A percentile compares a stretch with the other conserved stretches of the same genome.
These are phyloP conservation scores for Myotis yumanensis DNA, from an alignment of 2,113 vertebrate species.

Conservation along the genomic window DNA sequence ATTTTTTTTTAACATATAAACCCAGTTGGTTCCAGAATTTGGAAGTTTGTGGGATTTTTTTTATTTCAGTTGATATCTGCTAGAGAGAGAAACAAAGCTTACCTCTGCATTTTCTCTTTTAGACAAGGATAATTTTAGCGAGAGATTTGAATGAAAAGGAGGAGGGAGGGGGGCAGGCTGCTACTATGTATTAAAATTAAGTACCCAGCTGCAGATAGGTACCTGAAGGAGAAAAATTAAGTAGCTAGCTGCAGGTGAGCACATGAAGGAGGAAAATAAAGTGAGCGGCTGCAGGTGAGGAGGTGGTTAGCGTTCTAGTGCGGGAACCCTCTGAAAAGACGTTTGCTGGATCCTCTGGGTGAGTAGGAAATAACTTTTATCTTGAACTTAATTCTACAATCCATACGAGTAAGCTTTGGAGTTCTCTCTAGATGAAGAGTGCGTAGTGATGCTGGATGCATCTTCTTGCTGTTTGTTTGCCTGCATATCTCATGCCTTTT, in stretches of 20 bases:
- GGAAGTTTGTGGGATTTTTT: neutral
- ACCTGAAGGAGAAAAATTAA: neutral
- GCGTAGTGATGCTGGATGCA: neutral
- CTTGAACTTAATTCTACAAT: neutral
- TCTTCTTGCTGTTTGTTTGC: neutral
- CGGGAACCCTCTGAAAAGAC: neutral
- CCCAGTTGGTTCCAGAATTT: neutral
- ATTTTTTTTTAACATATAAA: neutral
- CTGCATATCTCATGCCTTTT: neutral
- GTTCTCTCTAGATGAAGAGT: too few species aligned
- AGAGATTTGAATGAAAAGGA: neutral
- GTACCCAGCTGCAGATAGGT: neutral
- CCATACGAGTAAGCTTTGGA: neutral
- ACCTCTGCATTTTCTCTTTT: neutral
- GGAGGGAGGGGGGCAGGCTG: neutral
- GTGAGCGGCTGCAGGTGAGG: neutral
- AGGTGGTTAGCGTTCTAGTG: neutral
- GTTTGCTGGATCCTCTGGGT: neutral
- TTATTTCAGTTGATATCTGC: neutral
- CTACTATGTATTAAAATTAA: neutral
- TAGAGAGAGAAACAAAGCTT: neutral
- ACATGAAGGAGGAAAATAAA: neutral
- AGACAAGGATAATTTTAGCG: neutral
- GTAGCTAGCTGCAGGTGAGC: neutral
- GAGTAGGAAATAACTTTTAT: neutral